Percentiles rank a stretch among this genome's conserved stretches.
These are phyloP conservation scores for Zosterops japonicus DNA, from an alignment of 2,113 vertebrate genomes.

Conservation along the genomic window DNA sequence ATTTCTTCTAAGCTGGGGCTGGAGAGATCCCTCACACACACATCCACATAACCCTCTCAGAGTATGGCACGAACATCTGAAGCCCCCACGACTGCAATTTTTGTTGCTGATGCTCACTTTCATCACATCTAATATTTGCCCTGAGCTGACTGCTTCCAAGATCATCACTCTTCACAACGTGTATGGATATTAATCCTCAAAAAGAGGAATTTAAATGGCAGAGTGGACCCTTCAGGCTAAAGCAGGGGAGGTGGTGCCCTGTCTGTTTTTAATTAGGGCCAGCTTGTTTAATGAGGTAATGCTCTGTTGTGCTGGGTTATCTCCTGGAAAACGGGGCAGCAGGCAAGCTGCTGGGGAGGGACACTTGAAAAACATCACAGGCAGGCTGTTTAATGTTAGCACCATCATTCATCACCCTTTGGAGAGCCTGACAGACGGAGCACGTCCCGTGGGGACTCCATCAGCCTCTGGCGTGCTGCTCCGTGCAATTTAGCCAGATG, in stretches of 20 bases:
- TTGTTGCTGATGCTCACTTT: neutral
- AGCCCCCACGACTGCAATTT: neutral
- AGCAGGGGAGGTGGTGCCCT: constrained; percentile 13
- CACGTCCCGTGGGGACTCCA: constrained; percentile 42
- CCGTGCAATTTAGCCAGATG: constrained; percentile 52
- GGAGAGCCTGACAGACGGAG: constrained; percentile 64
- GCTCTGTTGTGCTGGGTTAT: constrained; percentile 53
- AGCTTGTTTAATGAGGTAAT: constrained; percentile 66
- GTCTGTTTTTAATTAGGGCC: constrained; percentile 69
- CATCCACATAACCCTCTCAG: neutral
- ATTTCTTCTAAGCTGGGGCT: neutral
- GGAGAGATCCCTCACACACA: neutral
- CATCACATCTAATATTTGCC: neutral
- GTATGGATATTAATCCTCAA: constrained; percentile 19
- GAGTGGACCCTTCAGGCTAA: constrained; percentile 5
- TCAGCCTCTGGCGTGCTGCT: constrained; percentile 52
- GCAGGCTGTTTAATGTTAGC: constrained; percentile 67
- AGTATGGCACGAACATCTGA: neutral
- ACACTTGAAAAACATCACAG: constrained; percentile 53
- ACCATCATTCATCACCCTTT: constrained; percentile 66
- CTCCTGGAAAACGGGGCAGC: constrained; percentile 66
- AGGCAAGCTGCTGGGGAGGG: constrained; percentile 58
- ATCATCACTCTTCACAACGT: neutral
- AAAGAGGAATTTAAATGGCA: constrained; percentile 11
- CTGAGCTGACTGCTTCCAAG: neutral